phyloP scores from a whole-genome alignment of 1,140 invertebrate species.

The Lethrus apterus region DNA sequence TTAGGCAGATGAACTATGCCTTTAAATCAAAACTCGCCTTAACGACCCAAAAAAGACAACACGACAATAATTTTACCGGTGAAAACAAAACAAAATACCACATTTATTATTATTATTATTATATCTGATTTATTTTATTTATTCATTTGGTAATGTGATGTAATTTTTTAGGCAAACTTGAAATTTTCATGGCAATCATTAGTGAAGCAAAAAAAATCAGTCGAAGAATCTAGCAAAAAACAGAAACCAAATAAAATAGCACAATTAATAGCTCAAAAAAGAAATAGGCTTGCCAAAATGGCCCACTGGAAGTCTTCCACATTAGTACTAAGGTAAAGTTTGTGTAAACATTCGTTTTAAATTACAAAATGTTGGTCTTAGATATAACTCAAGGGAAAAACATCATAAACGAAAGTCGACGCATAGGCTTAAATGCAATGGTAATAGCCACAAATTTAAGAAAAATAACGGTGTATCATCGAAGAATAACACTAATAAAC shows the following conservation, averaged over 20 bases:
- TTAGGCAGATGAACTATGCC: too few species aligned
- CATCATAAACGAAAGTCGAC: slow-evolving; percentile 16
- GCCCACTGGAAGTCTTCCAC: slow-evolving; percentile 35
- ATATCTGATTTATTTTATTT: too few species aligned
- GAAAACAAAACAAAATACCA: too few species aligned
- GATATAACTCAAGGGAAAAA: slow-evolving; percentile 14
- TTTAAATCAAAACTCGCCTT: too few species aligned
- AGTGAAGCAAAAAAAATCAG: not conserved
- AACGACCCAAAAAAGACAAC: too few species aligned
- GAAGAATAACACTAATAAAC: slow-evolving; percentile 10
- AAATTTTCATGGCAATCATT: slow-evolving; percentile 10
- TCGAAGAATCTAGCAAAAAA: slow-evolving; percentile 27
- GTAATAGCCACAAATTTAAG: not conserved
- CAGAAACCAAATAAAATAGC: slow-evolving; percentile 34
- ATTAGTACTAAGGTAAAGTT: slow-evolving; percentile 28
- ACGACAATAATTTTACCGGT: too few species aligned
- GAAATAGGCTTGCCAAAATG: slow-evolving; percentile 34
- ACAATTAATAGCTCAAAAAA: slow-evolving; percentile 36
- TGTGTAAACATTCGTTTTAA: not conserved
- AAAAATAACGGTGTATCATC: slow-evolving; percentile 8
- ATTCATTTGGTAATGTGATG: too few species aligned
- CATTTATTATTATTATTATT: too few species aligned
- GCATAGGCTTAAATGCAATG: not conserved
- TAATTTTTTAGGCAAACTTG: too few species aligned
- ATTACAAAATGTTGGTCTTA: too few species aligned